These are phyloP conservation scores for Danio albolineatus DNA, from an alignment of 2,797 vertebrate species.

Conservation along the genomic window DNA sequence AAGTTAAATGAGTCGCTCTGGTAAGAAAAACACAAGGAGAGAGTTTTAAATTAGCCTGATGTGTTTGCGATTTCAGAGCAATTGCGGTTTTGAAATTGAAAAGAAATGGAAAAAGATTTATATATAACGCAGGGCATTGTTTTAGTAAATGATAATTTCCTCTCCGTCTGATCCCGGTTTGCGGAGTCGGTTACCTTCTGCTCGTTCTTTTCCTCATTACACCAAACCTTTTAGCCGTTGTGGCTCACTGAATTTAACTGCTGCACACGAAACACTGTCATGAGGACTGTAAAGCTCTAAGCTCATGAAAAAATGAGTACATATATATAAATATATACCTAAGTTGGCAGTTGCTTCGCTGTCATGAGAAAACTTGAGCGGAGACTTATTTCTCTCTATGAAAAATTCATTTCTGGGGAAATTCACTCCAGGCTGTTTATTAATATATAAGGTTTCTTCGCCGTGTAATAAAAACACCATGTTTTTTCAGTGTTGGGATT, in stretches of 20 bases:
- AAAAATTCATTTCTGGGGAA: constrained; percentile 74
- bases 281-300: constrained; percentile 69
- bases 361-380: constrained; percentile 66
- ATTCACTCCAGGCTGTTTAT: constrained; percentile 73
- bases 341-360: constrained; percentile 64
- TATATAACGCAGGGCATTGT: constrained; percentile 50
- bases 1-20: constrained; percentile 73
- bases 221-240: constrained; percentile 65
- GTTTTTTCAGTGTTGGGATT: constrained; percentile 54
- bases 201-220: constrained; percentile 60
- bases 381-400: constrained; percentile 74
- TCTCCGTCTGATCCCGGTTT: constrained; percentile 43
- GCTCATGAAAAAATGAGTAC: constrained; percentile 44
- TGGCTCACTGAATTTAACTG: constrained; percentile 54
- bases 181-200: constrained; percentile 35
- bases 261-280: constrained; percentile 58
- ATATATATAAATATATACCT: constrained; percentile 39
- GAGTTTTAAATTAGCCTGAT: constrained; percentile 56
- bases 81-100: constrained; percentile 43
- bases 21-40: constrained; percentile 70
- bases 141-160: constrained; percentile 62
- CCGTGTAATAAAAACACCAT: constrained; percentile 72
- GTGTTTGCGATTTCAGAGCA: constrained; percentile 60
- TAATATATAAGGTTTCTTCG: constrained; percentile 75
- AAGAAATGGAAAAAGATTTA: constrained; percentile 42